Evolutionary conservation across 1,140 invertebrate genomes (phyloP).

Genomic region (Drosophila ananassae): DNA sequence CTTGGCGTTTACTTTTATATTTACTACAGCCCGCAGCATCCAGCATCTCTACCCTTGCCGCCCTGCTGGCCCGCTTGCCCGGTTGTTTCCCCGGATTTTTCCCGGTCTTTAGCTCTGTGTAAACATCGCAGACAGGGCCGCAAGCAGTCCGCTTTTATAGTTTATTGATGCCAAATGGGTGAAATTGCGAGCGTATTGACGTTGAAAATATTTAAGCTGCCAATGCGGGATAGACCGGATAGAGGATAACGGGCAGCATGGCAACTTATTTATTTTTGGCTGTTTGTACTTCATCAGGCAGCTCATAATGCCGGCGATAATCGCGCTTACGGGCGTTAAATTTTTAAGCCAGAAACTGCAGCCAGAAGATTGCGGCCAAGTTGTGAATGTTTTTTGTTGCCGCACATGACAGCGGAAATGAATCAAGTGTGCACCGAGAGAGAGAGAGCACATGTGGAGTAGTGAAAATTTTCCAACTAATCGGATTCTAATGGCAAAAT

Average conservation of each 20-base stretch:
- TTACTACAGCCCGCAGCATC: conserved; percentile 54
- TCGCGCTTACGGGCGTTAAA: conserved; percentile 47
- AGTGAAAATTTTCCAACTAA: conserved; percentile 76
- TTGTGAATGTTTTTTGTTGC: conserved; percentile 30
- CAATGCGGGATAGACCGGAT: conserved; percentile 31
- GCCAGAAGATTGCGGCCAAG: conserved; percentile 44
- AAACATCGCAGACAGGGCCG: conserved; percentile 61
- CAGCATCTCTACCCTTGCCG: conserved; percentile 7
- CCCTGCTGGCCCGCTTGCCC: not conserved
- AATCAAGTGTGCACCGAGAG: conserved; percentile 60
- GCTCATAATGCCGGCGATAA: conserved; percentile 72
- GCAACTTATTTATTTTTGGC: conserved; percentile 68
- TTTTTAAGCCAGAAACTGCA: conserved; percentile 55
- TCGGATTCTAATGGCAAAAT: conserved; percentile 84
- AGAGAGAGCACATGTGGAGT: conserved; percentile 26
- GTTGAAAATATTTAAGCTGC: conserved; percentile 74
- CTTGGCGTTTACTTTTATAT: conserved; percentile 71
- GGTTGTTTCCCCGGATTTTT: conserved; percentile 1
- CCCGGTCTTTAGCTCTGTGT: conserved; percentile 27
- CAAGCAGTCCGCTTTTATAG: conserved; percentile 78
- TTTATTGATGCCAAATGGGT: conserved; percentile 78
- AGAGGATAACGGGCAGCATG: conserved; percentile 5
- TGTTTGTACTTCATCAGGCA: conserved; percentile 77
- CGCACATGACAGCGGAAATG: conserved; percentile 66
- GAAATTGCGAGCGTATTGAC: conserved; percentile 74